A percentile compares a stretch with the other conserved stretches of the same genome.
phyloP scores from a whole-genome alignment of 1,140 invertebrate species.

The Drosophila orena region DNA sequence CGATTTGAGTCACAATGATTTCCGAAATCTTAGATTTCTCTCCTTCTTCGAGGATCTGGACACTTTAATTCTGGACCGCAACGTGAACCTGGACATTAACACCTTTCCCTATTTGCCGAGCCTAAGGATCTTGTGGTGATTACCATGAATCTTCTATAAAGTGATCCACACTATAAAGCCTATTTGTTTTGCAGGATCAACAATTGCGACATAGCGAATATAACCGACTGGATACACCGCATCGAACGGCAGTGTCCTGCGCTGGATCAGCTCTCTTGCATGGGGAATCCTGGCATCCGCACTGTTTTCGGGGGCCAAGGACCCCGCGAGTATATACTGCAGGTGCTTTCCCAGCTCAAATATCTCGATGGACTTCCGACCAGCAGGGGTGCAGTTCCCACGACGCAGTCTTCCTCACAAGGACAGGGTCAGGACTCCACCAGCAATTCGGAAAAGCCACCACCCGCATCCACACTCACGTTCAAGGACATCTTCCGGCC shows the following conservation, averaged over 20 bases:
- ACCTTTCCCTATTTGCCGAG: constrained; percentile 75
- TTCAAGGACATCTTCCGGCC: constrained; percentile 73
- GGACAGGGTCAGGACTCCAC: constrained; percentile 58
- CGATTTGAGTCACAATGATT: constrained; percentile 80
- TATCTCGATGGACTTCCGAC: constrained; percentile 63
- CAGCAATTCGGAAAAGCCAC: constrained; percentile 61
- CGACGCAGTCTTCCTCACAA: constrained; percentile 43
- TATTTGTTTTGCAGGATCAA: constrained; percentile 60
- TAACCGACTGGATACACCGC: constrained; percentile 76
- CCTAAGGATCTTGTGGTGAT: constrained; percentile 74
- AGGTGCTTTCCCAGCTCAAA: constrained; percentile 64
- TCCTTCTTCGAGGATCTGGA: constrained; percentile 76
- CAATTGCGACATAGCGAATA: constrained; percentile 77
- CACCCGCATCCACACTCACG: constrained; percentile 39
- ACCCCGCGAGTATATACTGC: constrained; percentile 59
- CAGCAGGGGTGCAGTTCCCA: constrained; percentile 9
- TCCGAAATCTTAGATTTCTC: constrained; percentile 76
- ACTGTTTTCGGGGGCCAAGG: constrained; percentile 46
- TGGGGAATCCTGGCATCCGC: constrained; percentile 76
- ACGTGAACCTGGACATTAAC: constrained; percentile 68
- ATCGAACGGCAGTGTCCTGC: constrained; percentile 72
- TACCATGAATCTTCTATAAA: not conserved
- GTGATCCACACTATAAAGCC: not conserved
- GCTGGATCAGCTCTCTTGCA: constrained; percentile 75
- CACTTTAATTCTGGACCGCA: constrained; percentile 77